These are phyloP conservation scores for Leptopilina clavipes DNA, from an alignment of 1,140 invertebrate genomes.

Conservation along the genomic window DNA sequence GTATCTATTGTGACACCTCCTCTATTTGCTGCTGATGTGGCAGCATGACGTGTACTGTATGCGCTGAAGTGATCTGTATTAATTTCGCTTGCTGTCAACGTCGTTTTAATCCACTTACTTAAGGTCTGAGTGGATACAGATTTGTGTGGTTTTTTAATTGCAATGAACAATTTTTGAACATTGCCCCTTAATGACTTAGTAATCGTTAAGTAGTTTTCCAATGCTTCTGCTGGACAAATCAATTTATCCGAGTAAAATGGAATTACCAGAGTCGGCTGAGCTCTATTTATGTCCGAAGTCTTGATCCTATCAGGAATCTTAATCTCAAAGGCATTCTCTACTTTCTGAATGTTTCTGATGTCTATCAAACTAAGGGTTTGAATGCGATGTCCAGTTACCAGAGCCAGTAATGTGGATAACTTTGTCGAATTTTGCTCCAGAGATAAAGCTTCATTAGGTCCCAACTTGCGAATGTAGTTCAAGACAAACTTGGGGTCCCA, in stretches of 20 bases:
- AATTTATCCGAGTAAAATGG: conserved; percentile 20
- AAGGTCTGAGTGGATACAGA: background rate
- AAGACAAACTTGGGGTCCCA: conserved; percentile 46
- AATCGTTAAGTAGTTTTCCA: background rate
- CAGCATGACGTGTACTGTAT: background rate
- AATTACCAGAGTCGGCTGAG: conserved; percentile 37
- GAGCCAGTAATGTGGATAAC: conserved; percentile 41
- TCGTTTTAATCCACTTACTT: background rate
- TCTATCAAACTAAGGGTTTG: conserved; percentile 43
- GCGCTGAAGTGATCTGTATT: background rate
- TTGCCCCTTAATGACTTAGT: background rate
- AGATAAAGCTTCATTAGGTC: background rate
- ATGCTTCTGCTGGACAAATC: conserved; percentile 14
- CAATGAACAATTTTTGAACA: background rate
- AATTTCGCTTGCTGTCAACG: background rate
- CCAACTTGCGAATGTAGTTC: conserved; percentile 17
- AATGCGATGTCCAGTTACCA: conserved; percentile 43
- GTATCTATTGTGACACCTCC: background rate
- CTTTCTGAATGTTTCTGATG: conserved; percentile 39
- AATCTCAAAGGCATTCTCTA: conserved; percentile 36
- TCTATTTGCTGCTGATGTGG: background rate
- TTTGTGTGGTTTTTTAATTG: conserved; percentile 23
- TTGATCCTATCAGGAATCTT: conserved; percentile 43
- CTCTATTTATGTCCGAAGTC: conserved; percentile 36
- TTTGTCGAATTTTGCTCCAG: conserved; percentile 40